Percentiles rank a stretch among this genome's conserved stretches.
Evolutionary conservation across 2,888 invertebrate genomes (phyloP).

Genomic region (Hyposoter dolosus): DNA sequence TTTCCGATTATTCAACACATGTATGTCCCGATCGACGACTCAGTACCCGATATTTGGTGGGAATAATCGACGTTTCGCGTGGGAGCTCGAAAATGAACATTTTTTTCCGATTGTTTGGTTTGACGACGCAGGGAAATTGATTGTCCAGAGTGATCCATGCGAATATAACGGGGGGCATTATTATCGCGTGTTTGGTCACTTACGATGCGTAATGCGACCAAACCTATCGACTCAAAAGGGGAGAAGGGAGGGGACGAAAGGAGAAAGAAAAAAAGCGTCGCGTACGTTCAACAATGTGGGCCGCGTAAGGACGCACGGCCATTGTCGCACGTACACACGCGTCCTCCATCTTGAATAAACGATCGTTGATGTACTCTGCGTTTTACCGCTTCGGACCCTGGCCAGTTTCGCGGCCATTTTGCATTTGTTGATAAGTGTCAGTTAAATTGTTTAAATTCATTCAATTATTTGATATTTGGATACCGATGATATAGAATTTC

Average conservation of each 20-base stretch:
- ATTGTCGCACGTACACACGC: constrained; percentile 64
- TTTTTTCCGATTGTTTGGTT: not conserved
- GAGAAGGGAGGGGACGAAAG: not conserved
- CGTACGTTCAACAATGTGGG: constrained; percentile 63
- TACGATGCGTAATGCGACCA: constrained; percentile 58
- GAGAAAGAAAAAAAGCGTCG: constrained; percentile 38
- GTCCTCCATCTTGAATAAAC: constrained; percentile 62
- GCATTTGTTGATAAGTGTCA: not conserved
- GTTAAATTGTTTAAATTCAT: not conserved
- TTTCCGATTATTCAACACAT: not conserved
- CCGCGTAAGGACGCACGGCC: constrained; percentile 61
- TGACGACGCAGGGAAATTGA: not conserved
- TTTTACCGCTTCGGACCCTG: constrained; percentile 39
- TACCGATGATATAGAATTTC: not conserved
- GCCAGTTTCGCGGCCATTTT: constrained; percentile 54
- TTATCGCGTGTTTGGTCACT: constrained; percentile 37
- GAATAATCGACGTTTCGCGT: not conserved
- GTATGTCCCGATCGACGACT: not conserved
- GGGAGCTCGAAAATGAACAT: not conserved
- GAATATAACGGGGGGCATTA: not conserved
- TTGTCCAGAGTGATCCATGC: not conserved
- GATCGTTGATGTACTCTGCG: constrained; percentile 29
- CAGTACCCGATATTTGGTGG: not conserved
- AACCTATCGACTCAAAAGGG: constrained; percentile 22
- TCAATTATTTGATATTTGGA: not conserved